A percentile compares a stretch with the other conserved stretches of the same genome.
phyloP scores from a whole-genome alignment of 2,113 vertebrate genomes.

The Manacus vitellinus region DNA sequence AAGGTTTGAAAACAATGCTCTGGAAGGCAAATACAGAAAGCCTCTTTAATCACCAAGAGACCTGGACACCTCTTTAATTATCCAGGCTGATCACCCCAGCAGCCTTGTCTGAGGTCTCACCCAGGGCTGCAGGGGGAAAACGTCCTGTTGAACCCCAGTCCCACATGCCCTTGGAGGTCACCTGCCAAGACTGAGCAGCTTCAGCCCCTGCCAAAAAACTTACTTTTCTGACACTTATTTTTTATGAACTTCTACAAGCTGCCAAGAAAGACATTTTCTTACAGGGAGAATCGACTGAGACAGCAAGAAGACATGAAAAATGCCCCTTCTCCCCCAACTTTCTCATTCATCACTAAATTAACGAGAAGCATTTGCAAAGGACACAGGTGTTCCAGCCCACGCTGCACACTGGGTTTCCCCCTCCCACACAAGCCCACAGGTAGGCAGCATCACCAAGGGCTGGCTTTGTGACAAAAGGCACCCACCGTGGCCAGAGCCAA shows the following conservation, averaged over 20 bases:
- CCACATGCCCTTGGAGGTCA: background rate
- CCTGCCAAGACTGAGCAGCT: background rate
- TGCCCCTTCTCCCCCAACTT: background rate
- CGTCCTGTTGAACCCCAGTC: fast-evolving
- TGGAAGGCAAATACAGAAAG: background rate
- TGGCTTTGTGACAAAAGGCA: background rate
- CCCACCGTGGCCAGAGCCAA: background rate
- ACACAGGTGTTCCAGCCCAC: background rate
- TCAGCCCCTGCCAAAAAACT: background rate
- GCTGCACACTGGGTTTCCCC: fast-evolving
- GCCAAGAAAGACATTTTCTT: background rate
- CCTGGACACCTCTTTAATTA: background rate
- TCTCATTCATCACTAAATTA: constrained; percentile 8
- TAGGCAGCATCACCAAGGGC: background rate
- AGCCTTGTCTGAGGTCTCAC: background rate
- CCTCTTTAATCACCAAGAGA: background rate
- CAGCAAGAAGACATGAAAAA: constrained; percentile 11
- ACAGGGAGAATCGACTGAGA: background rate
- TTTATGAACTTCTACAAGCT: background rate
- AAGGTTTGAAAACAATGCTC: background rate
- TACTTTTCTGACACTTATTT: background rate
- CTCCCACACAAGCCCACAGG: background rate
- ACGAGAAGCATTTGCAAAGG: constrained; percentile 35
- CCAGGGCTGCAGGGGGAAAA: background rate
- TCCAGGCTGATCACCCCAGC: background rate